Base-by-base conservation (phyloP, 2,797 vertebrate genomes). In the Enteromius treurensis region DNA sequence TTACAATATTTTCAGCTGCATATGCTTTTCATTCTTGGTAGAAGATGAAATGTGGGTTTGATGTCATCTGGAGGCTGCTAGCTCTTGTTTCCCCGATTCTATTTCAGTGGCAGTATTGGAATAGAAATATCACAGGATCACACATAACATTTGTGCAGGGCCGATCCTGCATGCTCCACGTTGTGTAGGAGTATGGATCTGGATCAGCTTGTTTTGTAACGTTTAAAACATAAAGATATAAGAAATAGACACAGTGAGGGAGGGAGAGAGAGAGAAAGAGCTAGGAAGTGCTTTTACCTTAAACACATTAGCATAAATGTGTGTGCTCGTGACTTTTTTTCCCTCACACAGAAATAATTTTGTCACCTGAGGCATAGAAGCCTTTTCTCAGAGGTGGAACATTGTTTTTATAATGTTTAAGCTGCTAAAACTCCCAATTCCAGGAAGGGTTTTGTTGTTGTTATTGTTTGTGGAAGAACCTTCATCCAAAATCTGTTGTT, bases 181-280 rank as follows among this genome's bases (percentile, higher is more conserved):
- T 8, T 65, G 65, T 45, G 70, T 64, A 67, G 32, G 68, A 84
- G 69, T 51, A 1, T 67, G 73, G 67, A 32, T 86, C 70, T 76
- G 51, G 77, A 85, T 77, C 58, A 23, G 62, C 53, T 82, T 81
- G 75, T 76, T 88, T 84, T 82, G 81, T 87, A 84, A 80, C 83
- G 23, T 80, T 84, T 86, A 80, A 87, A 86, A 87, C 69, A 73
- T 62, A 32, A 81, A 64, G n/a, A 87, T 84, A 29, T 78, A 21
- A 21, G 26, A 13, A 34, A 45, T 5, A 77, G 13, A 77, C 13
- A 6, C 0, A 3, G 26, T 11, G 23, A 40, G 40, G 26, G 68
- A 79, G 37, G 21, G 62, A 60, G 26, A 5, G 23, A 26, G 4
- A 26, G 49, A 49, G 79, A 78, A 21, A 62, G 26, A 32, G n/a